Conservation (phyloP, 2,113 vertebrate species). For the Petrocephalus microphthalmus region DNA sequence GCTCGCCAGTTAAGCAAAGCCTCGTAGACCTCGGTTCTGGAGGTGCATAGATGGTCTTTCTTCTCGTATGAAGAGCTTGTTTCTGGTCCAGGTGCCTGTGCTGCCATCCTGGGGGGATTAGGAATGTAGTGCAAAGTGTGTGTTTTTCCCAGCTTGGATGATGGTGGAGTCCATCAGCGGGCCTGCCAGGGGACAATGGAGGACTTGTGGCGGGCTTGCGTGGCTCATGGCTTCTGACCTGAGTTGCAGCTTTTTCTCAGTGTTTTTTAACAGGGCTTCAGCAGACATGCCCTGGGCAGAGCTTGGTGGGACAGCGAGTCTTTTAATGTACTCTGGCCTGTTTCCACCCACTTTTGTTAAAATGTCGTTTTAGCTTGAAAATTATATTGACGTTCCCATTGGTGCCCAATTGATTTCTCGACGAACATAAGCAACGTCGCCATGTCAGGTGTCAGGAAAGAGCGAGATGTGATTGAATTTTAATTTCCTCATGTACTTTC, state of each 20-base stretch:
- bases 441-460: not conserved
- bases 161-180: not conserved
- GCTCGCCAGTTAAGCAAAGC: not conserved
- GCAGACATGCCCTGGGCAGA: not conserved
- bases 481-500: not conserved
- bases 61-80: slow-evolving; percentile 1
- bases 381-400: not conserved
- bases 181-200: not conserved
- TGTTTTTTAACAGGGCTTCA: not conserved
- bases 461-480: not conserved
- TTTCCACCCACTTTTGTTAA: not conserved
- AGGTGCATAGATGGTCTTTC: not conserved
- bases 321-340: not conserved
- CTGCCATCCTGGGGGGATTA: not conserved
- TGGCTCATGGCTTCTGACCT: not conserved
- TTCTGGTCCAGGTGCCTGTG: not conserved
- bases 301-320: not conserved
- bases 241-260: not conserved
- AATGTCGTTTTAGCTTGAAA: not conserved
- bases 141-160: not conserved
- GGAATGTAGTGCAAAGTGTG: not conserved
- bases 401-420: not conserved
- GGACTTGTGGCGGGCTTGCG: not conserved
- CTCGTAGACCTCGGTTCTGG: not conserved
- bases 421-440: not conserved